Conservation (phyloP, 2,888 invertebrate species). For the Nebria brevicollis region DNA sequence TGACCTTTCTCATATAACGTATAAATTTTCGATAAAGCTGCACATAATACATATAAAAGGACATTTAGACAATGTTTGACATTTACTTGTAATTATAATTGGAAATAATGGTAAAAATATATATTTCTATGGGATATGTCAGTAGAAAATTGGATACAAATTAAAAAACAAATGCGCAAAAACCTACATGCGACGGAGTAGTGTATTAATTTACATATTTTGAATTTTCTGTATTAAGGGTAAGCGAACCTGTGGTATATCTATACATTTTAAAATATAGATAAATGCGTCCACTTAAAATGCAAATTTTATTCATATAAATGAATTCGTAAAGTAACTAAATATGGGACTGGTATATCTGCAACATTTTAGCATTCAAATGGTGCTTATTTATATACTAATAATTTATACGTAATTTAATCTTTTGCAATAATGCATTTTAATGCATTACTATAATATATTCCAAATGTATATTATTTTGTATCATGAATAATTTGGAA, state of each 20-base stretch:
- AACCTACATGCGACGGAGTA: background rate
- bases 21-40: no score
- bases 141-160: no score
- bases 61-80: no score
- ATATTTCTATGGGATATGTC: no score
- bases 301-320: slow-evolving; percentile 41
- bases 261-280: slow-evolving; percentile 4
- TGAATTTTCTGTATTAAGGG: background rate
- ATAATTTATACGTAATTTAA: background rate
- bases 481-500: background rate
- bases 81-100: no score
- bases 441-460: background rate
- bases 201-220: slow-evolving; percentile 10
- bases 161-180: no score
- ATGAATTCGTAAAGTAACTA: background rate
- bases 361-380: slow-evolving; percentile 13
- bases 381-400: slow-evolving; percentile 2
- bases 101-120: no score
- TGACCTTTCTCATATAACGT: no score
- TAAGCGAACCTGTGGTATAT: background rate
- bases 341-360: background rate
- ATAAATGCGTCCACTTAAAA: slow-evolving; percentile 28
- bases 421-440: background rate
- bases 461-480: no score
- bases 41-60: no score